Base-by-base conservation (phyloP, 1,140 invertebrate species). In the Pseudomyrmex flavicornis region DNA sequence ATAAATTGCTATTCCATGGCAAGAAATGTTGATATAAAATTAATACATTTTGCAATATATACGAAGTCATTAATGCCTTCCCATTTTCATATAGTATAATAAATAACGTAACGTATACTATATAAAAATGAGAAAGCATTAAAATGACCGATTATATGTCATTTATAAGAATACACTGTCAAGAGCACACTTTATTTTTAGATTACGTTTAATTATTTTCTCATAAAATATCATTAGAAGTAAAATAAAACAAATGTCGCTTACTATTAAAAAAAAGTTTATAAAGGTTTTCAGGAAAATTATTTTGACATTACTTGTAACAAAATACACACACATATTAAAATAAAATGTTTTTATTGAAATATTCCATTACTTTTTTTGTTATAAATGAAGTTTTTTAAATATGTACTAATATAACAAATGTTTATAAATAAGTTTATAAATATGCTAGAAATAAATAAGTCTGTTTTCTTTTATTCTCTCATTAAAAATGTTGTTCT, bases 261-360 rank as follows among this genome's bases (percentile, higher is more conserved):
- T 35, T 35, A 35, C 5, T 35, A 35, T 35, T 35, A 1, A 7
- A 35, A 35, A 35, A 35, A 7, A 35, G 35, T 35, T 35, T 35
- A 35, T 35, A 35, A 7, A 5, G 0, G 5, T 5, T 35, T 35
- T 35, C 35, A 35, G 4, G 5, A 35, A 35, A 1, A 35, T 35
- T 35, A 35, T 5, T 35, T 35, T 35, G 5, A 5, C 35, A 35
- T 35, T 52, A 52, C 50, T 13, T 52, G 9, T 12, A 13, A 12
- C 2, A 13, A 56, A 56, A 15, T 56, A 56, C 54, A 56, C 54
- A 56, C 54, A 56, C 5, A 56, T 56, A 56, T 56, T 13, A n/a
- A 56, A 56, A 56, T 56, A 56, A 56, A 56, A 56, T 56, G 15
- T 56, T 56, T 56, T 56, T 56, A 56, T 56, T 56, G 54, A 56